Evolutionary conservation across 2,888 invertebrate species (phyloP).

Genomic region (Cryptus viduatorius): DNA sequence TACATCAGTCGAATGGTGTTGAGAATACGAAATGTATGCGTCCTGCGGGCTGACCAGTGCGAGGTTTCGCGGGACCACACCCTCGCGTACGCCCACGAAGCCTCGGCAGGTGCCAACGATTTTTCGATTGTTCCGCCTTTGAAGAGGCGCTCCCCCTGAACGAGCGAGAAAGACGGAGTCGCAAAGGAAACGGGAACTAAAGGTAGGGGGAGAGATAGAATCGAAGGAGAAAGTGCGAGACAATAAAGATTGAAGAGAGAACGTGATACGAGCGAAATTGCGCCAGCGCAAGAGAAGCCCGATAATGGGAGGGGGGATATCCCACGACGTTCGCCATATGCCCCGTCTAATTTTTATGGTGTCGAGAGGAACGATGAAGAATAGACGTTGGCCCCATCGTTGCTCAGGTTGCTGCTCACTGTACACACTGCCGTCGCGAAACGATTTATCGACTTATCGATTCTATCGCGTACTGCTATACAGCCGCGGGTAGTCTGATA

Average conservation of each 20-base stretch:
- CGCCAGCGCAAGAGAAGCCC: conserved; percentile 42
- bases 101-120: conserved; percentile 78
- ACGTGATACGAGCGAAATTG: conserved; percentile 6
- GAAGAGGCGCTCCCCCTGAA: conserved; percentile 42
- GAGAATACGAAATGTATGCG: conserved; percentile 38
- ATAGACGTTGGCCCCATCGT: conserved; percentile 18
- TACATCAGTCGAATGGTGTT: background rate
- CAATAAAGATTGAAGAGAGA: background rate
- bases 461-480: background rate
- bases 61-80: conserved; percentile 48
- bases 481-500: background rate
- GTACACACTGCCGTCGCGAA: background rate
- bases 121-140: conserved; percentile 77
- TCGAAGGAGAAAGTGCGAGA: conserved; percentile 1
- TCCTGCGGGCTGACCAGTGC: conserved; percentile 23
- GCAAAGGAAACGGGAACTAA: conserved; percentile 67
- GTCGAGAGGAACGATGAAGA: conserved; percentile 69
- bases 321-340: conserved; percentile 77
- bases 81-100: conserved; percentile 53
- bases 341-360: conserved; percentile 77
- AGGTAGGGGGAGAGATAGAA: conserved; percentile 25
- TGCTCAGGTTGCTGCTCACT: background rate
- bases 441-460: conserved; percentile 43
- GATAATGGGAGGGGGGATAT: conserved; percentile 73
- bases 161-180: conserved; percentile 23